Conservation (phyloP, 1,140 invertebrate genomes). For the Odontomachus brunneus region DNA sequence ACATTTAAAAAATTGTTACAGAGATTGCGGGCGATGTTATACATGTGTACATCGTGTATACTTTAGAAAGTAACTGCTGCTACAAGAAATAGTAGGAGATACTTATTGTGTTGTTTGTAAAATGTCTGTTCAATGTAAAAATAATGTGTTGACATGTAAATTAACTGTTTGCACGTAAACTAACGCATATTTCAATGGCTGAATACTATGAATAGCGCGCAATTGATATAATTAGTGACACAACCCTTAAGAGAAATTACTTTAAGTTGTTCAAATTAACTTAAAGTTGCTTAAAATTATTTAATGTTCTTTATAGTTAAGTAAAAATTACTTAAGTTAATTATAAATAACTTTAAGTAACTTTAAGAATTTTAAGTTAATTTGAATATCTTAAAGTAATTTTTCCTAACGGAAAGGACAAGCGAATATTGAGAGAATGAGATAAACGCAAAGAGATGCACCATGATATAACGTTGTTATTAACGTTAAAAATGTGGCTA, state of each 20-base stretch:
- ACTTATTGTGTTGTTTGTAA: constrained; percentile 32
- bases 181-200: not conserved
- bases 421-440: not conserved
- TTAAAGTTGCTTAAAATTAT: too few species aligned
- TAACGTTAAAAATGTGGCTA: constrained; percentile 10
- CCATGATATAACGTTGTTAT: not conserved
- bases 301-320: too few species aligned
- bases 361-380: too few species aligned
- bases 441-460: not conserved
- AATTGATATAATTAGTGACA: constrained; percentile 18
- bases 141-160: not conserved
- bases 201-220: not conserved
- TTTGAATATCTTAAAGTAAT: too few species aligned
- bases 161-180: not conserved
- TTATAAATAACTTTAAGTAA: too few species aligned
- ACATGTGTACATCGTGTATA: not conserved
- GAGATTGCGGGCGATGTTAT: not conserved
- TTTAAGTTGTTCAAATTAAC: too few species aligned
- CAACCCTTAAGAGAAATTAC: too few species aligned
- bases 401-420: too few species aligned
- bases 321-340: too few species aligned
- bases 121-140: constrained; percentile 27
- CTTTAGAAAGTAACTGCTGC: constrained; percentile 48
- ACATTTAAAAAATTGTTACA: too few species aligned
- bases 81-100: constrained; percentile 19